Base-by-base conservation (phyloP, 2,113 vertebrate genomes). In the Xiphophorus hellerii region DNA sequence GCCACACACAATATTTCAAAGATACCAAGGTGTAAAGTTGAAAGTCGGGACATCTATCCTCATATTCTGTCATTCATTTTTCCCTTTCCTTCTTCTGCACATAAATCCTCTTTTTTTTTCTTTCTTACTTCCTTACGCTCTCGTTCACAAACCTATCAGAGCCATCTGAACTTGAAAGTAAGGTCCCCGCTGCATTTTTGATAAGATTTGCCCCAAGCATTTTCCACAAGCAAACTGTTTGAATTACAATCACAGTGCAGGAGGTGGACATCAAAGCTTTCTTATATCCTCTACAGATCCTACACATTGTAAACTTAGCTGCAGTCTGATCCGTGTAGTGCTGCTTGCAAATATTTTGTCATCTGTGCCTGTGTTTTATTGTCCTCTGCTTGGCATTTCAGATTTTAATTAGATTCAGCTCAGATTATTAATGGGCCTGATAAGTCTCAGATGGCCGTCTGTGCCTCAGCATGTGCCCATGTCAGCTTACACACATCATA, bases 321-420 rank as follows among this genome's bases (percentile, higher is more conserved):
- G n/a, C 6, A 31, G 74, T 84, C 48, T 73, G 77, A 89, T 74
- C 51, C 14, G 9, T 31, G 1, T 44, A 15, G 68, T 29, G 68
- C 12, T 62, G 5, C 61, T n/a, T 64, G 28, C 27, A 25, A n/a
- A 73, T 39, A 63, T 33, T 54, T 27, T 66, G 48, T 78, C 61
- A 54, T 60, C 33, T 58, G 25, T 63, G 73, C 14, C 3, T 63
- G 77, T 58, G 65, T 83, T 84, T 75, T 31, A 29, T 61, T 66
- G 76, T 62, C 30, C 61, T 15, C 71, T 30, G 35, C 4, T n/a
- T 86, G 89, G 84, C 81, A 87, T 93, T 92, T 82, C 51, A 62
- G 54, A 39, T 82, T 90, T 84, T 90, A 92, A 93, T 92, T 85
- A 87, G 78, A 81, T 77, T 83, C 72, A 61, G 74, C 75, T 81